Base-by-base conservation (phyloP, 2,113 vertebrate genomes). In the Limanda limanda region DNA sequence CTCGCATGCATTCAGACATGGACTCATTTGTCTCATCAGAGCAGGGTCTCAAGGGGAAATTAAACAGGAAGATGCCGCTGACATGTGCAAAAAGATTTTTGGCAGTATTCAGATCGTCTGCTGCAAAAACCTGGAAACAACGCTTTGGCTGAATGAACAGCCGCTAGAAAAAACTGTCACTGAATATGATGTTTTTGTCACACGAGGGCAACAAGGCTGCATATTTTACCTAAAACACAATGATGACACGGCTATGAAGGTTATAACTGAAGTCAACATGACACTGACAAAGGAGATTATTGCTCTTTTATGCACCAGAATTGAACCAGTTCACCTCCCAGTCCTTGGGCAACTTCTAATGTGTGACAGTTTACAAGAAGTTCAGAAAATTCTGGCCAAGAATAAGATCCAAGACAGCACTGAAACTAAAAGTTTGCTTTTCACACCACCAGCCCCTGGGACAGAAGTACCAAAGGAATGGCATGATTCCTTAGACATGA, bases 71-170 rank as follows among this genome's bases (percentile, higher is more conserved):
- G 84, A 90, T n/a, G 90, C 89, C 1, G 8, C 17, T 9, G 9
- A 42, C 12, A 75, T 80, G 57, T 95, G 89, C 54, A 62, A 91
- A 21, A 76, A 84, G 56, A 88, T 64, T 0, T 94, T 91, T 89
- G 91, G 94, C 31, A 91, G 82, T 68, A 89, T 96, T 69, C 57
- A 95, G 15, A 95, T 96, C 31, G 59, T 92, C 55, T 97, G 96
- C 84, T 96, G 94, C 18, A 63, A 91, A 71, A 77, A 42, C 14
- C 76, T 96, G 37, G 2, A 68, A 81, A 95, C 92, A 1, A 13
- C 89, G 21, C 90, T 95, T 64, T 83, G 92, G 62, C 63, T 95
- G 3, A 0, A 71, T 0, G 48, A 84, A 1, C 56, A 90, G 42
- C 72, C 73, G 25, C 71, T 96, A 17, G 42, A 88, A 15, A 89